Evolutionary conservation across 2,888 invertebrate species (phyloP).

Genomic region (Acrocyrtus sp.): DNA sequence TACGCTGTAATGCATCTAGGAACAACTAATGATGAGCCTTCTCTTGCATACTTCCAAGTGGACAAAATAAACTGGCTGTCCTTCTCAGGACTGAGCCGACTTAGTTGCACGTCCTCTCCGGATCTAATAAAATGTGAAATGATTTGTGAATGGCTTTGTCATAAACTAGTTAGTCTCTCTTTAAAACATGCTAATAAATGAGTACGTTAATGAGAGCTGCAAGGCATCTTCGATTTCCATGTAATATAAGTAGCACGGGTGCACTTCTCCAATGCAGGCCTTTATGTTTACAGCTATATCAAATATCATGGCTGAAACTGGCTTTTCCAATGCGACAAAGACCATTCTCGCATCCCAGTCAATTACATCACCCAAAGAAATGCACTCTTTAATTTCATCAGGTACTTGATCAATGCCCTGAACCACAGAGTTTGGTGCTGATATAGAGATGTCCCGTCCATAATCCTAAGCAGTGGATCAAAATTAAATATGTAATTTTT

Average conservation of each 20-base stretch:
- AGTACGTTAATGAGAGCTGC: constrained; percentile 6
- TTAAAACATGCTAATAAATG: too few relatives aligned
- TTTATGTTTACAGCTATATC: constrained; percentile 20
- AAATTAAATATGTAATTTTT: too few relatives aligned
- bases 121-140: not conserved
- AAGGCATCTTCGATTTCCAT: constrained; percentile 25
- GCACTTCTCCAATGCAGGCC: constrained; percentile 31
- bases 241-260: constrained; percentile 38
- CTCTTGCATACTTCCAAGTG: constrained; percentile 33
- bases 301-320: constrained; percentile 23
- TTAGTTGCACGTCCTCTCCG: not conserved
- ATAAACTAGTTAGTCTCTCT: too few relatives aligned
- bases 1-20: constrained; percentile 7
- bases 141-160: too few relatives aligned
- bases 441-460: constrained; percentile 16
- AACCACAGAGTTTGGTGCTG: constrained; percentile 12
- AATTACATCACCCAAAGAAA: constrained; percentile 3
- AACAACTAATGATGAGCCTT: constrained; percentile 10
- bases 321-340: constrained; percentile 18
- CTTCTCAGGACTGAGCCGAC: constrained; percentile 3
- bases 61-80: constrained; percentile 26
- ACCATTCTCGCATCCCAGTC: constrained; percentile 23
- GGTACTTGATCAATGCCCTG: constrained; percentile 13
- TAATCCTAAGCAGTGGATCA: constrained; percentile 14
- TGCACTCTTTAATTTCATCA: not conserved